A percentile compares a stretch with the other conserved stretches of the same genome.
These are phyloP conservation scores for Falco columbarius DNA, from an alignment of 2,797 vertebrate species.

Conservation along the genomic window DNA sequence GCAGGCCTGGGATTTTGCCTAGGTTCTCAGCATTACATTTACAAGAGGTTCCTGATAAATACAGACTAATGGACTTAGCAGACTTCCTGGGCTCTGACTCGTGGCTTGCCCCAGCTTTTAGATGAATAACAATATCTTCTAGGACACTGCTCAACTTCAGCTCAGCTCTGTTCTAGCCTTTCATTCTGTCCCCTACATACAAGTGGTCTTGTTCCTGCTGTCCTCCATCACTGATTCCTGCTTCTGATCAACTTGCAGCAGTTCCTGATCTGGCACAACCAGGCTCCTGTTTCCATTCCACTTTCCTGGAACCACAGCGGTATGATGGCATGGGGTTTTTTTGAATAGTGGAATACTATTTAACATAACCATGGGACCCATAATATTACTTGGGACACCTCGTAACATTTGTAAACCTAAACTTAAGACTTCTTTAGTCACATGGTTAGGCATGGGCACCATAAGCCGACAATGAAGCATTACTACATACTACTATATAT, in stretches of 20 bases:
- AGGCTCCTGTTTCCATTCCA: not conserved
- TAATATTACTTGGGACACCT: not conserved
- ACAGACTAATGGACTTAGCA: not conserved
- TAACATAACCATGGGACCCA: not conserved
- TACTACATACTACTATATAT: not conserved
- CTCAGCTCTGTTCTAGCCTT: not conserved
- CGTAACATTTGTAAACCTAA: not conserved
- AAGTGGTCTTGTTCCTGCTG: not conserved
- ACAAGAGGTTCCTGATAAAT: not conserved
- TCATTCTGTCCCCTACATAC: not conserved
- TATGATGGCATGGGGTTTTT: not conserved
- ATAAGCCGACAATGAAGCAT: not conserved
- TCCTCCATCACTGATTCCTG: not conserved
- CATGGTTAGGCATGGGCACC: not conserved
- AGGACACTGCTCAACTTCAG: not conserved
- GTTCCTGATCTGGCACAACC: not conserved
- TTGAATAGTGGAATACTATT: not conserved
- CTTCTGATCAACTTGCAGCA: not conserved
- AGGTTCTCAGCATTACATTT: not conserved
- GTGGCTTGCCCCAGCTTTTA: not conserved
- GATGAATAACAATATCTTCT: not conserved
- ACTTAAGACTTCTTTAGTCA: not conserved
- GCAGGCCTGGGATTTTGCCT: not conserved
- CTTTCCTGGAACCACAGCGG: not conserved
- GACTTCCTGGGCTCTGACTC: not conserved